Percentiles rank a stretch among this genome's conserved stretches.
These are phyloP conservation scores for Chelonia mydas DNA, from an alignment of 2,797 vertebrate genomes.

Conservation along the genomic window DNA sequence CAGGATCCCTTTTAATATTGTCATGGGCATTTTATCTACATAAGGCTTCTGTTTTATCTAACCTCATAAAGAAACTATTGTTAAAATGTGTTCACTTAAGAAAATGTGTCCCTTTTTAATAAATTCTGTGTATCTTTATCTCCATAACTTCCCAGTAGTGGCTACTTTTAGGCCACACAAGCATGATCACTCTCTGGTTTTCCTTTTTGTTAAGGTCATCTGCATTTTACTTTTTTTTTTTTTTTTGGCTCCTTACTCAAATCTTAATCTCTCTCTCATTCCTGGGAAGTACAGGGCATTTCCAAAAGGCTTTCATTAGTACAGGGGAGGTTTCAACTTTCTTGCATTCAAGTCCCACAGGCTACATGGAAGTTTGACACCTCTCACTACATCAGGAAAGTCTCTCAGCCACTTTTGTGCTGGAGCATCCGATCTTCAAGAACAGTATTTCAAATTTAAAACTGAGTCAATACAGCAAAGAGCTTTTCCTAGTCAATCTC, in stretches of 20 bases:
- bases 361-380: not conserved
- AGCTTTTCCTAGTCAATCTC: not conserved
- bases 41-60: not conserved
- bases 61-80: not conserved
- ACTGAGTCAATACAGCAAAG: not conserved
- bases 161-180: slow-evolving; percentile 15
- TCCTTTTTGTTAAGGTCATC: not conserved
- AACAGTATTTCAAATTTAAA: slow-evolving; percentile 45
- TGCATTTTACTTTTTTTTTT: slow-evolving; percentile 6
- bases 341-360: not conserved
- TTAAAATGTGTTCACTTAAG: not conserved
- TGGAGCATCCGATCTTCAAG: slow-evolving; percentile 5
- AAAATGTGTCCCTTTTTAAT: slow-evolving; percentile 5
- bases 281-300: not conserved
- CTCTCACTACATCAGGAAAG: not conserved
- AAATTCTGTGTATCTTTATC: not conserved
- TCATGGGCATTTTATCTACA: not conserved
- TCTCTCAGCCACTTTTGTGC: slow-evolving; percentile 4
- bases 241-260: not conserved
- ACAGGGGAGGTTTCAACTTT: slow-evolving; percentile 23
- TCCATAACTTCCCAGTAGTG: not conserved
- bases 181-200: not conserved
- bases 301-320: not conserved
- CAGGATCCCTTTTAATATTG: not conserved
- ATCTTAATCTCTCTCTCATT: not conserved